Evolutionary conservation across 1,140 invertebrate species (phyloP).

Genomic region (Drosophila watanabei): DNA sequence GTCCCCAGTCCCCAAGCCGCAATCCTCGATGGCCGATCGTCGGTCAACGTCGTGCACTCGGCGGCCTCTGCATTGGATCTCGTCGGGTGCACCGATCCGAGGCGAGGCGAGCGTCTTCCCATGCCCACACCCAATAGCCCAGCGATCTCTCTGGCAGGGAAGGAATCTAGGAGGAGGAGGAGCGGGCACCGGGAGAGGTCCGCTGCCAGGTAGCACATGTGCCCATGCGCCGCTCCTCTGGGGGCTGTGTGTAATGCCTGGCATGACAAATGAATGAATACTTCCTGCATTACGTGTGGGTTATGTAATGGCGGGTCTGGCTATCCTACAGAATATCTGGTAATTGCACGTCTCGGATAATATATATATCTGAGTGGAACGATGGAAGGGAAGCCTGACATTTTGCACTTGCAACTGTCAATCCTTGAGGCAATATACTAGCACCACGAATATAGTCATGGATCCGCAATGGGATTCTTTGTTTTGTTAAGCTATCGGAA

Average conservation of each 20-base stretch:
- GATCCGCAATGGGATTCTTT: conserved; percentile 3
- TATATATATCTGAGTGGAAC: conserved; percentile 1
- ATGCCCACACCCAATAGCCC: conserved; percentile 35
- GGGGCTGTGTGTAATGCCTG: conserved; percentile 45
- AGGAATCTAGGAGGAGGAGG: neutral
- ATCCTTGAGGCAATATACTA: conserved; percentile 23
- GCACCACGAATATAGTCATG: neutral
- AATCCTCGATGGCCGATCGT: conserved; percentile 40
- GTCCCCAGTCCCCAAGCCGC: conserved; percentile 16
- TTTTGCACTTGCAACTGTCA: conserved; percentile 63
- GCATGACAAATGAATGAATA: conserved; percentile 80
- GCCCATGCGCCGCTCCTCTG: conserved; percentile 33
- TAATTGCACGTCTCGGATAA: conserved; percentile 13
- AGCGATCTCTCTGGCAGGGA: conserved; percentile 12
- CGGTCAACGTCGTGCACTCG: conserved; percentile 56
- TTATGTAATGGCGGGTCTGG: conserved; percentile 60
- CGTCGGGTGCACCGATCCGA: conserved; percentile 34
- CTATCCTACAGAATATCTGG: conserved; percentile 28
- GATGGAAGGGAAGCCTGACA: conserved; percentile 16
- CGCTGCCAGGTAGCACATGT: conserved; percentile 54
- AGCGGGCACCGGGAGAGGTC: conserved; percentile 1
- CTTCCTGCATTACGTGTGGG: conserved; percentile 74
- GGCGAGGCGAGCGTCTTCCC: conserved; percentile 13
- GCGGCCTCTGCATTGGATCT: conserved; percentile 32
- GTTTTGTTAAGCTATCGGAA: conserved; percentile 1